phyloP scores from a whole-genome alignment of 2,113 vertebrate species.

The Pangasianodon hypophthalmus region DNA sequence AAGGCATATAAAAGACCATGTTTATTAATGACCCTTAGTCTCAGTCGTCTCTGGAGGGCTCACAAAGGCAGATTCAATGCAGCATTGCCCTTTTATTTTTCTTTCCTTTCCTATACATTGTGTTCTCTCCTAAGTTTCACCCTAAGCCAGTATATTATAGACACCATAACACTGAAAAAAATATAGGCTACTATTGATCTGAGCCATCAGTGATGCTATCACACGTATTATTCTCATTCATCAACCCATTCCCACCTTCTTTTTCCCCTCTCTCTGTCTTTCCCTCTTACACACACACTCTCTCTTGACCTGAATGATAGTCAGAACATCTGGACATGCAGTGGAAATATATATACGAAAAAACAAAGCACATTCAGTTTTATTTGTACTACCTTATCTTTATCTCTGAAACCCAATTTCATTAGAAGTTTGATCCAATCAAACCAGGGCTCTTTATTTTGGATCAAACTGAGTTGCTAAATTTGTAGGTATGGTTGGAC shows the following conservation, averaged over 20 bases:
- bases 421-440: background rate
- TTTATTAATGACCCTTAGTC: background rate
- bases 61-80: conserved; percentile 4
- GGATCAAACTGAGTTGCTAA: background rate
- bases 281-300: background rate
- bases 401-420: background rate
- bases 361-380: background rate
- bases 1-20: conserved; percentile 1
- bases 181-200: conserved; percentile 4
- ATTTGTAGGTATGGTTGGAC: background rate
- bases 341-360: background rate
- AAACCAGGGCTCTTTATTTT: background rate
- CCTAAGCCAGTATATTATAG: background rate
- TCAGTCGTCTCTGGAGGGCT: background rate
- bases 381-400: background rate
- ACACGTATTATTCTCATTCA: conserved; percentile 11
- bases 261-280: background rate
- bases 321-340: background rate
- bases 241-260: background rate
- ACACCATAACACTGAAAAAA: background rate
- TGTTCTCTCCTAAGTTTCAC: background rate
- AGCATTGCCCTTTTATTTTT: conserved; percentile 7
- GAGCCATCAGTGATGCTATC: background rate
- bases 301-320: background rate
- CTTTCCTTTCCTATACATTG: background rate